phyloP scores from a whole-genome alignment of 2,113 vertebrate species.

The Herpetotheres cachinnans region DNA sequence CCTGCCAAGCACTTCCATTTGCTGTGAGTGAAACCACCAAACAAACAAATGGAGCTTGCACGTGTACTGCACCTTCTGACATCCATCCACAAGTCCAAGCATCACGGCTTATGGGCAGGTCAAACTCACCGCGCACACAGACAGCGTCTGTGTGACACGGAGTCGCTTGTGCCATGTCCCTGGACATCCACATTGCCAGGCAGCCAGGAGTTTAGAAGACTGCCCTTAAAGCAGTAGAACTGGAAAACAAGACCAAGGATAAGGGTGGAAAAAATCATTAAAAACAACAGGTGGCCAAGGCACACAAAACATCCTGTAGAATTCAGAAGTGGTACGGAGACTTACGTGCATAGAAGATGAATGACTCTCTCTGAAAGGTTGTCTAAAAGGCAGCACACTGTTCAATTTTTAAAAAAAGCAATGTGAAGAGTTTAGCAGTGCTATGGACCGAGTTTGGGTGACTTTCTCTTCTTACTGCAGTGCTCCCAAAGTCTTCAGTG shows the following conservation, averaged over 20 bases:
- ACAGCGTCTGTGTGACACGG: not conserved
- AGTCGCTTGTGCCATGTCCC: not conserved
- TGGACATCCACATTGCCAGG: not conserved
- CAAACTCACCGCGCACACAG: not conserved
- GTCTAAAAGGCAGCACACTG: not conserved
- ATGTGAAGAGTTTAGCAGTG: not conserved
- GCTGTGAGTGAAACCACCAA: not conserved
- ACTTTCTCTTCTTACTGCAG: not conserved
- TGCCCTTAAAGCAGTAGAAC: not conserved
- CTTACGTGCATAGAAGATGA: not conserved
- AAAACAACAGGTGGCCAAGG: slow-evolving; percentile 21
- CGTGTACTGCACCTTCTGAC: not conserved
- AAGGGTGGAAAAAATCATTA: not conserved
- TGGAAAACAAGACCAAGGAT: not conserved
- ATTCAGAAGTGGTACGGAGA: not conserved
- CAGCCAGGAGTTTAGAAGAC: not conserved
- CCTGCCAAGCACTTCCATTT: not conserved
- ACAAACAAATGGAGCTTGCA: not conserved
- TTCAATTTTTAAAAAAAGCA: not conserved
- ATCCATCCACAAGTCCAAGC: not conserved
- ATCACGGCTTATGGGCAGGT: rapidly evolving
- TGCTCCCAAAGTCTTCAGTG: not conserved
- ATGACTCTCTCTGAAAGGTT: not conserved
- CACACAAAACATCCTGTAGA: not conserved
- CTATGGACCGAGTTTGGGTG: not conserved